Evolutionary conservation across 2,797 vertebrate genomes (phyloP).

Genomic region (Octomys mimax): DNA sequence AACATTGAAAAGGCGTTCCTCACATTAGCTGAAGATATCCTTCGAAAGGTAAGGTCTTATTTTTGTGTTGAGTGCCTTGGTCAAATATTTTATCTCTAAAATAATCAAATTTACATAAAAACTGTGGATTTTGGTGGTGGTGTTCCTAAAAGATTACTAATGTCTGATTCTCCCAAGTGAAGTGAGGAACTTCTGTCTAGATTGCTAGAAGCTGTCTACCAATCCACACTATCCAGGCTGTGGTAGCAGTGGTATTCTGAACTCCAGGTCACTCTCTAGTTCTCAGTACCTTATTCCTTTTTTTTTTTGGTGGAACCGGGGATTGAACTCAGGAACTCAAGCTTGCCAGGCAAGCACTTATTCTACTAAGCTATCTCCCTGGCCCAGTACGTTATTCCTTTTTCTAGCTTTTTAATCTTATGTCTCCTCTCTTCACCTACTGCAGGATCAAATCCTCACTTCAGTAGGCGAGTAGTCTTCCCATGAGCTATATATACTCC

Average conservation of each 20-base stretch:
- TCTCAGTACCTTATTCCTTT: neutral
- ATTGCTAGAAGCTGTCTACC: neutral
- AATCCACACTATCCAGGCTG: neutral
- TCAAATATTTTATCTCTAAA: conserved; percentile 27
- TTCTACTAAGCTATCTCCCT: too few relatives aligned
- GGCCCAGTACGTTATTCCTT: neutral
- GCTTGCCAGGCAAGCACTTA: too few relatives aligned
- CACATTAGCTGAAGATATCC: conserved; percentile 99
- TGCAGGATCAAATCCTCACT: neutral
- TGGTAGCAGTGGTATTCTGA: neutral
- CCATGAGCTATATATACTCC: neutral
- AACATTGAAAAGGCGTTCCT: conserved; percentile 99
- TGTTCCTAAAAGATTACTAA: neutral
- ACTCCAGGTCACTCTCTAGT: neutral
- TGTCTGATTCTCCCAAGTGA: neutral
- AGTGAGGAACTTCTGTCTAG: neutral
- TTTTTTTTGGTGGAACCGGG: too few relatives aligned
- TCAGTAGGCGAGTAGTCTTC: neutral
- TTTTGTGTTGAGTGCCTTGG: neutral
- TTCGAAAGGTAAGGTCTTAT: conserved; percentile 95
- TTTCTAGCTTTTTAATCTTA: neutral
- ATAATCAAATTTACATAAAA: neutral
- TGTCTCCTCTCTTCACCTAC: too few relatives aligned
- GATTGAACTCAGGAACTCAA: too few relatives aligned
- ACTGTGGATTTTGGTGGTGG: conserved; percentile 5